Base-by-base conservation (phyloP, 2,888 invertebrate genomes). In the Chelonus formosanus region DNA sequence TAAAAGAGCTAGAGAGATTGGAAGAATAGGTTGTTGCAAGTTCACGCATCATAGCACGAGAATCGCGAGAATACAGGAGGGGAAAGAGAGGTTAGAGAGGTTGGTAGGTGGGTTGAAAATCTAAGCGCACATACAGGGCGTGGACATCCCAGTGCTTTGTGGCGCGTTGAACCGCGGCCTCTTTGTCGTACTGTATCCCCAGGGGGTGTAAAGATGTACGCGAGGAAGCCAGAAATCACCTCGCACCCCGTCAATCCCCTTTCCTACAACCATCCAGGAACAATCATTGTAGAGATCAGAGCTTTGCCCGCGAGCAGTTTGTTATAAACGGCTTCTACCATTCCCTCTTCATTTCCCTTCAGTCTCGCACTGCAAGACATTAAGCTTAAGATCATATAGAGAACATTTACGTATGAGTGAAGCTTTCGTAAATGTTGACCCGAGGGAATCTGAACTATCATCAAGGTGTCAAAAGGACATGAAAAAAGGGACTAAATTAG, bases 91-190 rank as follows among this genome's bases (percentile, higher is more conserved):
- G 54, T 47, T 32, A 55, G 45, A 53, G 66, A 57, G 66, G 71
- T 66, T 57, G 59, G 52, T 52, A 48, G 48, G 48, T 52, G 47
- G 58, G 62, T 63, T 61, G 62, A 35, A 61, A 65, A 58, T 68
- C 61, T 63, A 59, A 44, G 63, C 44, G 53, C 59, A 43, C 20
- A 20, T 60, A 66, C 61, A 70, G 68, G 76, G 73, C 75, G 77
- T 76, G 80, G 78, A 78, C 78, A 79, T 80, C 78, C 78, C 79
- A 77, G 77, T 79, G 82, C 82, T 83, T 83, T 82, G 83, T 82
- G 82, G 79, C 82, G 83, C 83, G 83, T 83, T 80, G 80, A 82
- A 83, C 81, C 80, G 80, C 80, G 80, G 78, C 76, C 80, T 78
- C 81, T 82, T 82, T 82, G 80, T 83, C 79, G 78, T 76, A 74